A percentile compares a stretch with the other conserved stretches of the same genome.
These are phyloP conservation scores for Hydrolagus colliei DNA, from an alignment of 2,797 vertebrate genomes.

Conservation along the genomic window DNA sequence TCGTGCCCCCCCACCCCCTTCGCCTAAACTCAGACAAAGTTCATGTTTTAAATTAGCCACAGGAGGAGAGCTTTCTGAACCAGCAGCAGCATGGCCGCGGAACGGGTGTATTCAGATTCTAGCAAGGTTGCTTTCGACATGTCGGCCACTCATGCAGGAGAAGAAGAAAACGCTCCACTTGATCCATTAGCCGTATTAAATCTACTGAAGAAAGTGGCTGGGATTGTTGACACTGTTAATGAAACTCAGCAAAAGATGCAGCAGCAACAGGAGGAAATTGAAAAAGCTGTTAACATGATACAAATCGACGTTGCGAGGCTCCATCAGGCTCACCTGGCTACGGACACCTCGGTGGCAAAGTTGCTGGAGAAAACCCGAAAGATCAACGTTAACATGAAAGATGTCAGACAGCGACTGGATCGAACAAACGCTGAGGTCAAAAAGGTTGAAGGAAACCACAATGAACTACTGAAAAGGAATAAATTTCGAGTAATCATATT, in stretches of 20 bases:
- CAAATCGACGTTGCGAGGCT: constrained; percentile 87
- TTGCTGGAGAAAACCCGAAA: constrained; percentile 87
- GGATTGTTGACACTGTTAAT: constrained; percentile 87
- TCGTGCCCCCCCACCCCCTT: background rate
- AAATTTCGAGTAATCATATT: constrained; percentile 95
- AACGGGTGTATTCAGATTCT: constrained; percentile 27
- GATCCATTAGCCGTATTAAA: constrained; percentile 82
- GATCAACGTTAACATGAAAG: constrained; percentile 87
- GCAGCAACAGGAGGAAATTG: constrained; percentile 82
- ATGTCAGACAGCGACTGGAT: constrained; percentile 81
- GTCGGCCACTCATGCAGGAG: constrained; percentile 59
- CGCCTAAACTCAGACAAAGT: background rate
- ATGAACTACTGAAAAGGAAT: constrained; percentile 94
- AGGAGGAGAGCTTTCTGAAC: constrained; percentile 28
- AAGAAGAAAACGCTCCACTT: constrained; percentile 74
- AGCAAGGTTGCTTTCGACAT: constrained; percentile 20
- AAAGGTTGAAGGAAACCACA: constrained; percentile 87
- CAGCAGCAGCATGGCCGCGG: constrained; percentile 24
- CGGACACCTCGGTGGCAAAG: constrained; percentile 75
- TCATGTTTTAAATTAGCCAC: constrained; percentile 28
- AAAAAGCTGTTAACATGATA: constrained; percentile 76
- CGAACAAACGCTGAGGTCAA: constrained; percentile 74
- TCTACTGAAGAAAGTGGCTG: constrained; percentile 86
- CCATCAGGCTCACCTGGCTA: constrained; percentile 76
- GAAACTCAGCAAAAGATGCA: constrained; percentile 89